phyloP scores from a whole-genome alignment of 2,113 vertebrate genomes.

The Hydropotes inermis region DNA sequence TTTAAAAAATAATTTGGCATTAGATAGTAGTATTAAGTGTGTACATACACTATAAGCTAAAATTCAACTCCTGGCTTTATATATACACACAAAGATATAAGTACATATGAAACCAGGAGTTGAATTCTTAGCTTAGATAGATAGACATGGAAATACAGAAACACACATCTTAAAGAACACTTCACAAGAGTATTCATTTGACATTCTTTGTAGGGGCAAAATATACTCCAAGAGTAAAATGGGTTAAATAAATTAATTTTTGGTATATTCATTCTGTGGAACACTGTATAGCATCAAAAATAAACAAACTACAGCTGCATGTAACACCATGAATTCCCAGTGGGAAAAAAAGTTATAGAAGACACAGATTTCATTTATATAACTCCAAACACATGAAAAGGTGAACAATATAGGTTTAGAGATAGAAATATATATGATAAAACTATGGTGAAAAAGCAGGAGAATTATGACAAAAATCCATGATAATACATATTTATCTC shows the following conservation, averaged over 20 bases:
- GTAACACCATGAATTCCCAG: neutral
- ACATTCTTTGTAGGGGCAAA: neutral
- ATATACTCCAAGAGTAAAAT: neutral
- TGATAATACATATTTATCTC: neutral
- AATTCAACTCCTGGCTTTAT: neutral
- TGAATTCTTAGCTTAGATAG: neutral
- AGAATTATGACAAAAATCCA: neutral
- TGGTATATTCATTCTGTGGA: neutral
- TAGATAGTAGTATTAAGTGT: neutral
- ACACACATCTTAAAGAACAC: neutral
- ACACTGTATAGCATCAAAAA: neutral
- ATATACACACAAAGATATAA: neutral
- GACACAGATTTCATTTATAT: too few relatives aligned
- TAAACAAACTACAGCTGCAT: neutral
- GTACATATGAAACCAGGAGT: neutral
- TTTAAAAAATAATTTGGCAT: neutral
- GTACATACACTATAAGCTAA: neutral
- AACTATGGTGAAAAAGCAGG: neutral
- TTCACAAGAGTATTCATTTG: neutral
- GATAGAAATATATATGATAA: neutral
- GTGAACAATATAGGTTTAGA: neutral
- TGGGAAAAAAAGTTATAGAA: neutral
- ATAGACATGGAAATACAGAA: neutral
- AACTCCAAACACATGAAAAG: neutral
- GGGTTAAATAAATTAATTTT: neutral